Evolutionary conservation across 1,140 invertebrate genomes (phyloP), one percentile per base, ranked within the genome.

Genomic region (Drosophila aff.): DNA sequence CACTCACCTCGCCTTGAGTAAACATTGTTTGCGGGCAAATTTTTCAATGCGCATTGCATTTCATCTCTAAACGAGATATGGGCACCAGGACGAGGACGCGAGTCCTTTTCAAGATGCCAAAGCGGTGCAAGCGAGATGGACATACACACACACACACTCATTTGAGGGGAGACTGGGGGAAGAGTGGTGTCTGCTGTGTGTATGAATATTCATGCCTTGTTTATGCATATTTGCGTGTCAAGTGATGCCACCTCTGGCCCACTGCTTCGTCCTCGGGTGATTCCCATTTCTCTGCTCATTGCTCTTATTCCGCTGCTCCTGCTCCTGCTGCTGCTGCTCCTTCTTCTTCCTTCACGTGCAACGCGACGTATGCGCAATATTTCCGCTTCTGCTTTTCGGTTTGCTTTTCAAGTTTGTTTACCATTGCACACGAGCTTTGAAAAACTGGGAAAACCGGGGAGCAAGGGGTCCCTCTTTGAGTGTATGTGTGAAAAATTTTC

Each of bases 151-250:
- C 36, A 16, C 23, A 23, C 10, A 53, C 31, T 21, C 15, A 13
- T 41, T n/a, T 26, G 40, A 36, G 41, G 53, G 38, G 36, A 50
- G 59, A 63, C 18, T 21, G 53, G 50, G 33, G 52, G 58, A 79
- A 61, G 77, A 63, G 77, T 62, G 23, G 76, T 68, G 76, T 66
- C 61, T 76, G 69, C 50, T 67, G 62, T 76, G 62, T 79, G 83
- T 63, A 84, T 91, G 84, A 91, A 91, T 91, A 91, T 91, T 91
- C 84, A 91, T 89, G 76, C 79, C 89, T 85, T 89, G 81, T 91
- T 91, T 91, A 91, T 91, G 84, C 89, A 91, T 89, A 91, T 89
- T 91, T 91, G 90, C 89, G 89, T 91, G 89, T 91, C 89, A 91
- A 91, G 89, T 91, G 89, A 91, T 69, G 81, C 67, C 58, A 41